Conservation (phyloP, 2,797 vertebrate species). For the Aplochiton taeniatus region DNA sequence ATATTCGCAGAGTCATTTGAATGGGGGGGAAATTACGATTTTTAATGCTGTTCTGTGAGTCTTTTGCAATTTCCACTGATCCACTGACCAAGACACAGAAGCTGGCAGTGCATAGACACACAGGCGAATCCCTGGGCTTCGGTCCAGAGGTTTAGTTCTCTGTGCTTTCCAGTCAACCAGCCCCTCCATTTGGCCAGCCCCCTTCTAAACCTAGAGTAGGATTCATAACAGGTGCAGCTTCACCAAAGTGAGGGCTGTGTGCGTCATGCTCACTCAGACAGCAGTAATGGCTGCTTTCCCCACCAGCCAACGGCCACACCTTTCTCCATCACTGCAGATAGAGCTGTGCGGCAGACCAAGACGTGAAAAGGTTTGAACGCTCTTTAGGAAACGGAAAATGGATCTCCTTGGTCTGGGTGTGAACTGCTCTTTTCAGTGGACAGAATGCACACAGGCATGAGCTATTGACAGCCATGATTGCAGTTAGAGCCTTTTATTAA, state of each 20-base stretch:
- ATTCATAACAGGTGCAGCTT: slow-evolving; percentile 28
- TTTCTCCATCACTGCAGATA: slow-evolving; percentile 27
- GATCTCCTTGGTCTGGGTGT: slow-evolving; percentile 26
- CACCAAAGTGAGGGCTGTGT: slow-evolving; percentile 52
- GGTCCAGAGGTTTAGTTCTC: slow-evolving; percentile 56
- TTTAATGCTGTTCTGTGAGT: slow-evolving; percentile 23
- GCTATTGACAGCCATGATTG: slow-evolving; percentile 29
- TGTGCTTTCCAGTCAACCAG: slow-evolving; percentile 44
- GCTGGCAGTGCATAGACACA: slow-evolving; percentile 35
- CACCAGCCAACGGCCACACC: slow-evolving; percentile 19
- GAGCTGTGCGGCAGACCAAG: slow-evolving; percentile 42
- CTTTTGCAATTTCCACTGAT: slow-evolving; percentile 42
- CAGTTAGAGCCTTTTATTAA: slow-evolving; percentile 28
- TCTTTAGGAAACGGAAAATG: slow-evolving; percentile 7
- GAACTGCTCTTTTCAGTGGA: slow-evolving; percentile 43
- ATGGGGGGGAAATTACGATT: neutral
- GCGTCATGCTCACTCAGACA: slow-evolving; percentile 47
- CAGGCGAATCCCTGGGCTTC: slow-evolving; percentile 32
- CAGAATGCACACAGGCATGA: slow-evolving; percentile 31
- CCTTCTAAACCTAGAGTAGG: neutral
- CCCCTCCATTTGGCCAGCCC: slow-evolving; percentile 5
- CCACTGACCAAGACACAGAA: slow-evolving; percentile 42
- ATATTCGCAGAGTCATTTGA: slow-evolving; percentile 37
- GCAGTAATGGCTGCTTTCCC: slow-evolving; percentile 55
- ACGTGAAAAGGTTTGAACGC: slow-evolving; percentile 13